Base-by-base conservation (phyloP, 2,113 vertebrate genomes). In the Scolopax mira region DNA sequence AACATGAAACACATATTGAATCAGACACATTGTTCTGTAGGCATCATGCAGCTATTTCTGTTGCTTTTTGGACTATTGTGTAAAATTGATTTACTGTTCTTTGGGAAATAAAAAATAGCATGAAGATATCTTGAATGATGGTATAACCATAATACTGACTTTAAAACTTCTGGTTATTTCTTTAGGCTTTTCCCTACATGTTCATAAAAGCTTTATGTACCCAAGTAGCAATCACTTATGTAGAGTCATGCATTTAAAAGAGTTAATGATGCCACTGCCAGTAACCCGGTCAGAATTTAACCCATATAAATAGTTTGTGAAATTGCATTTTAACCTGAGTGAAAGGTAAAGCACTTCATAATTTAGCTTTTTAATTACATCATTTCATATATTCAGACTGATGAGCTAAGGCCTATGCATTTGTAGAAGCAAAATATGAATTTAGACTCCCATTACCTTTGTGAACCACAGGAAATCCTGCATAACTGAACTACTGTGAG, bases 401-500 rank as follows among this genome's bases (percentile, higher is more conserved):
- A 84, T 72, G 24, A 71, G 22, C 57, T 69, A 44, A 90, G 28
- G 61, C 28, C 48, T 60, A 4, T 41, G 54, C 67, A 78, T 37
- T 60, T 82, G 30, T 66, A 60, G 60, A 92, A 88, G 64, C 41
- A 80, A 19, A 82, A 52, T n/a, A 87, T 94, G 67, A 96, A 97
- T 96, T 91, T 22, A 83, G 73, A 85, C 73, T 97, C 62, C 85
- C 22, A 7, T 97, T 98, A 99, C 99, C 99, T 99, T 99, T 41
- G 98, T 98, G 98, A 99, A 99, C 99, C 99, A 99, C 49, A 99
- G 98, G 97, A 99, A 99, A 97, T 99, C 99, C 97, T 99, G 99
- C 98, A 97, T 99, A 94, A 99, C 98, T 72, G 99, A 98, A 97
- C 98, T 99, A 97, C 98, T 97, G 94, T 99, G 99, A 87, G 98